Evolutionary conservation across 2,797 vertebrate genomes (phyloP).

Genomic region (Lagorchestes hirsutus): DNA sequence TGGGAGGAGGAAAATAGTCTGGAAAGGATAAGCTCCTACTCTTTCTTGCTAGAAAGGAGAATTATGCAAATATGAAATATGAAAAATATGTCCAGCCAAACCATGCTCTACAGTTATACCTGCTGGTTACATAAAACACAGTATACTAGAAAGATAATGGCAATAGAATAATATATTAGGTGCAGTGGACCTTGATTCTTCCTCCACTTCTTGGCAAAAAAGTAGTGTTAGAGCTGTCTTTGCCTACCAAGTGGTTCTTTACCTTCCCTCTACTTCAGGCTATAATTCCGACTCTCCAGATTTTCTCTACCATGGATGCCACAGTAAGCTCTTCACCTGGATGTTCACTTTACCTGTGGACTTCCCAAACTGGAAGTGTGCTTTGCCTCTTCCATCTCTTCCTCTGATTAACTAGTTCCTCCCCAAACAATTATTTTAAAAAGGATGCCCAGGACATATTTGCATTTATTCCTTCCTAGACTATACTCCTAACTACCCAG

Average conservation of each 20-base stretch:
- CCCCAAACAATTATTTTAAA: not conserved
- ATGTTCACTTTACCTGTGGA: not conserved
- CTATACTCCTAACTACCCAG: not conserved
- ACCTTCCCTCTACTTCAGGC: not conserved
- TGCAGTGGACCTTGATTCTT: not conserved
- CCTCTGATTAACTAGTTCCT: not conserved
- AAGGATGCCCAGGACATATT: not conserved
- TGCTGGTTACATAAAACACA: not conserved
- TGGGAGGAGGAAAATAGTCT: not conserved
- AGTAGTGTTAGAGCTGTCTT: not conserved
- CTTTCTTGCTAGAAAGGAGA: not conserved
- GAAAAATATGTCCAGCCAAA: not conserved
- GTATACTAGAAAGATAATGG: not conserved
- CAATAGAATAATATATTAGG: not conserved
- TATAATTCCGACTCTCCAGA: not conserved
- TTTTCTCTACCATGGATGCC: not conserved
- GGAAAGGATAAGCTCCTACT: not conserved
- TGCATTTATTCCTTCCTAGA: not conserved
- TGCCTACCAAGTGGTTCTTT: not conserved
- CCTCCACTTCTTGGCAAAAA: not conserved
- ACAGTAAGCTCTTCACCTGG: not conserved
- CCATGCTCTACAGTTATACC: not conserved
- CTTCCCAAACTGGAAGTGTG: not conserved
- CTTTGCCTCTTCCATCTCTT: not conserved
- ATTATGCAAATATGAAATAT: not conserved